Evolutionary conservation across 1,140 invertebrate genomes (phyloP).

Genomic region (Dendrolimus kikuchii): DNA sequence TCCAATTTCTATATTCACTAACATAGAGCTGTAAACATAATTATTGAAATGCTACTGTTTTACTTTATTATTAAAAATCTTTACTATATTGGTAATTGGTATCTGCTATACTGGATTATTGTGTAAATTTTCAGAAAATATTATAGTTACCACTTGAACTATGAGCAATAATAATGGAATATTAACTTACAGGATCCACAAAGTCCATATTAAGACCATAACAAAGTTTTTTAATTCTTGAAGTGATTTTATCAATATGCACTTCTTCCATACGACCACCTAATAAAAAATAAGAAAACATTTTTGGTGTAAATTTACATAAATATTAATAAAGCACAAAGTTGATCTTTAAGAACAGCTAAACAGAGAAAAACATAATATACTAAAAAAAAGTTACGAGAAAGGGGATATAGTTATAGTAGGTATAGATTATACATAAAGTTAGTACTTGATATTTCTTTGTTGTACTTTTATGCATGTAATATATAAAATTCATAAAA

Average conservation of each 20-base stretch:
- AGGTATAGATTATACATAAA: too few species aligned
- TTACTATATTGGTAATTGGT: too few species aligned
- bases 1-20: too few species aligned
- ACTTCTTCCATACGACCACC: conserved; percentile 94
- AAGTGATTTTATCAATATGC: conserved; percentile 98
- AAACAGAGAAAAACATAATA: not conserved
- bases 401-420: too few species aligned
- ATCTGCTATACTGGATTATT: too few species aligned
- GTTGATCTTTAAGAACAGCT: not conserved
- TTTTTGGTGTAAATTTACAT: not conserved
- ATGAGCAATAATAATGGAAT: not conserved
- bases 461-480: not conserved
- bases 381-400: not conserved
- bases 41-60: too few species aligned
- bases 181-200: conserved; percentile 90
- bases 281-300: conserved; percentile 44
- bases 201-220: conserved; percentile 97
- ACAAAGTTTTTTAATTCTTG: conserved; percentile 94
- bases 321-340: not conserved
- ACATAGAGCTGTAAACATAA: too few species aligned
- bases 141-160: too few species aligned
- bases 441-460: conserved; percentile 1
- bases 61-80: too few species aligned
- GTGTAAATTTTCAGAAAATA: too few species aligned
- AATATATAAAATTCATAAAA: not conserved